Conservation (phyloP, 2,113 vertebrate genomes). For the Thunnus maccoyii region DNA sequence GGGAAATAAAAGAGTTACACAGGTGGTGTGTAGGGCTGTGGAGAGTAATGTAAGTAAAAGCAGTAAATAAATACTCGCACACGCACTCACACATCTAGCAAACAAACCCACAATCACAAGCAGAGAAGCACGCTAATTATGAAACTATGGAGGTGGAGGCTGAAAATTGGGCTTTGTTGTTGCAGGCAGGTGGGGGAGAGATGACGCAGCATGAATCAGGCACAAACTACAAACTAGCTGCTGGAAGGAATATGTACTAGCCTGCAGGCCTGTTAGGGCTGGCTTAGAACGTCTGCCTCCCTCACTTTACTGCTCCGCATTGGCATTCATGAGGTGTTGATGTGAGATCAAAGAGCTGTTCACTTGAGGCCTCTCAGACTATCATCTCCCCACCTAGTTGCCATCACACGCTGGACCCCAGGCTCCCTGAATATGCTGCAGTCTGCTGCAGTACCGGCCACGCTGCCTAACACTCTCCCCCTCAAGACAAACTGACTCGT, state of each 20-base stretch:
- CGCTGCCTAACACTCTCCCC: constrained; percentile 35
- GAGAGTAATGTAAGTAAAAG: constrained; percentile 12
- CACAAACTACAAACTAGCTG: constrained; percentile 70
- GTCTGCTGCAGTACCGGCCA: constrained; percentile 53
- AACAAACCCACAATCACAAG: constrained; percentile 76
- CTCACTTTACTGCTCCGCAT: constrained; percentile 66
- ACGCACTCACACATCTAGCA: constrained; percentile 49
- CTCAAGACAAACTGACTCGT: constrained; percentile 73
- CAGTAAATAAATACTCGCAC: constrained; percentile 38
- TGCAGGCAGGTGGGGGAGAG: constrained; percentile 63
- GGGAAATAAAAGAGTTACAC: constrained; percentile 53
- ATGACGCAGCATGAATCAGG: constrained; percentile 80
- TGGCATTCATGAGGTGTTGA: constrained; percentile 77
- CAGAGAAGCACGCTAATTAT: constrained; percentile 77
- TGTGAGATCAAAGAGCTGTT: constrained; percentile 77
- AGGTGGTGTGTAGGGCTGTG: constrained; percentile 16
- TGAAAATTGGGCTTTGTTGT: constrained; percentile 78
- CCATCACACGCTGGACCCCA: constrained; percentile 57
- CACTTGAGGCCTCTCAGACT: constrained; percentile 62
- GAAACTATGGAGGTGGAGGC: constrained; percentile 76
- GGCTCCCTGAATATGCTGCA: constrained; percentile 40
- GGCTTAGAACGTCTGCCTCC: constrained; percentile 59
- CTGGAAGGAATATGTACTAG: constrained; percentile 70
- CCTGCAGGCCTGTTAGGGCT: constrained; percentile 70
- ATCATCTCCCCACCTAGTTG: constrained; percentile 73